Conservation (phyloP, 2,113 vertebrate genomes). For the Rhineura floridana region DNA sequence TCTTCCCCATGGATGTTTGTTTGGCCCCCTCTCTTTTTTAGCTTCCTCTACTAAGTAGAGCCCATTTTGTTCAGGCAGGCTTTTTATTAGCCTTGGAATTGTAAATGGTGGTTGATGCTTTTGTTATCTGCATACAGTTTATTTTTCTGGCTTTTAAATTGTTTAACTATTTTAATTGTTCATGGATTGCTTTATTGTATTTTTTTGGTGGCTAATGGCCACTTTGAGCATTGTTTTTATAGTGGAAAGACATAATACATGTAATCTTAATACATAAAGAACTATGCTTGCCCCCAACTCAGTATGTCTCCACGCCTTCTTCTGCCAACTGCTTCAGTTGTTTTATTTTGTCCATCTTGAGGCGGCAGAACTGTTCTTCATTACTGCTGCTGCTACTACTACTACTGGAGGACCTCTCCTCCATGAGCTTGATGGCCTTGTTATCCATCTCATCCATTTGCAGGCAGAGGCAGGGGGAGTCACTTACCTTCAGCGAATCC, state of each 20-base stretch:
- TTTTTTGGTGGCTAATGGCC: neutral
- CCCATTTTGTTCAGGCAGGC: neutral
- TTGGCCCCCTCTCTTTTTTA: neutral
- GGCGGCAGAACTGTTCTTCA: slow-evolving; percentile 57
- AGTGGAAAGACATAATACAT: neutral
- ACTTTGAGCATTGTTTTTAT: neutral
- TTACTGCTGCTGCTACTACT: slow-evolving; percentile 34
- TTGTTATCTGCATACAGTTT: neutral
- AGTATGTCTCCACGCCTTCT: slow-evolving; percentile 37
- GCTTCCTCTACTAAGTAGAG: neutral
- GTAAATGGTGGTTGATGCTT: neutral
- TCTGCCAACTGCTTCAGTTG: slow-evolving; percentile 24
- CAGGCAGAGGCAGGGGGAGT: slow-evolving; percentile 73
- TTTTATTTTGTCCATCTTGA: slow-evolving; percentile 41
- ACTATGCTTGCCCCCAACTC: neutral
- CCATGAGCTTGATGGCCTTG: slow-evolving; percentile 55
- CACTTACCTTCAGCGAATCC: slow-evolving; percentile 64
- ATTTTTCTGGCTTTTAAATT: neutral
- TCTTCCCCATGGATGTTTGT: neutral
- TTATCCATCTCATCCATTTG: slow-evolving; percentile 70
- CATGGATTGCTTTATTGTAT: neutral
- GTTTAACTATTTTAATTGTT: neutral
- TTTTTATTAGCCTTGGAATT: neutral
- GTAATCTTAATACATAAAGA: neutral
- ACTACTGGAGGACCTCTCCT: slow-evolving; percentile 53